phyloP scores from a whole-genome alignment of 2,113 vertebrate species.

The Sebastes fasciatus region DNA sequence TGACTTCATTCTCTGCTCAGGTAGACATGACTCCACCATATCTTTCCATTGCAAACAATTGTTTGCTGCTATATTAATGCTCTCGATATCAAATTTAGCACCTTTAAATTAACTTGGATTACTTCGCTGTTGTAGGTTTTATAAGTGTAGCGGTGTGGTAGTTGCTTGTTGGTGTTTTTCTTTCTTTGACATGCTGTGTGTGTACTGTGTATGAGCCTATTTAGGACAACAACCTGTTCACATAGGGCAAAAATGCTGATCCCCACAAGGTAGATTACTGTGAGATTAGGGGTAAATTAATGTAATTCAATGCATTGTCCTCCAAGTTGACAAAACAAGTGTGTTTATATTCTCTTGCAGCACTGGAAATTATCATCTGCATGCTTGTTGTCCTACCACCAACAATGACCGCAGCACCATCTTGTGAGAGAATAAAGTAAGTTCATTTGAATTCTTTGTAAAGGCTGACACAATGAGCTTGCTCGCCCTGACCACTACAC shows the following conservation, averaged over 20 bases:
- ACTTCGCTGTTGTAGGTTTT: no score
- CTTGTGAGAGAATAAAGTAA: conserved; percentile 61
- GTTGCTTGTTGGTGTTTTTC: background rate
- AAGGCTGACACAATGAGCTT: background rate
- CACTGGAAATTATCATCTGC: background rate
- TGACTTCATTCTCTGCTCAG: no score
- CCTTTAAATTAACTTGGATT: no score
- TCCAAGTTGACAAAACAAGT: background rate
- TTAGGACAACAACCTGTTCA: background rate
- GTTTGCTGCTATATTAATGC: no score
- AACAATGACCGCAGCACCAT: conserved; percentile 63
- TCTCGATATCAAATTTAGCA: no score
- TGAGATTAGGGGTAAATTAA: no score
- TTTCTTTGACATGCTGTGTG: background rate
- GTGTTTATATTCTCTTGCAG: background rate
- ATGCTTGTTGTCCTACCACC: background rate
- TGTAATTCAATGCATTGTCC: background rate
- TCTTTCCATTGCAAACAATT: no score
- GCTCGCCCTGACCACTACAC: background rate
- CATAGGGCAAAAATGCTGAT: background rate
- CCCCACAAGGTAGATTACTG: no score
- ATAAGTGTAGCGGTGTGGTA: background rate
- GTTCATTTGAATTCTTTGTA: conserved; percentile 13
- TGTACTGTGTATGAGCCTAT: background rate
- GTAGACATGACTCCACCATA: no score